Percentiles rank a stretch among this genome's conserved stretches.
Evolutionary conservation across 2,113 vertebrate species (phyloP).

Genomic region (Haplochromis vanheusdeni): DNA sequence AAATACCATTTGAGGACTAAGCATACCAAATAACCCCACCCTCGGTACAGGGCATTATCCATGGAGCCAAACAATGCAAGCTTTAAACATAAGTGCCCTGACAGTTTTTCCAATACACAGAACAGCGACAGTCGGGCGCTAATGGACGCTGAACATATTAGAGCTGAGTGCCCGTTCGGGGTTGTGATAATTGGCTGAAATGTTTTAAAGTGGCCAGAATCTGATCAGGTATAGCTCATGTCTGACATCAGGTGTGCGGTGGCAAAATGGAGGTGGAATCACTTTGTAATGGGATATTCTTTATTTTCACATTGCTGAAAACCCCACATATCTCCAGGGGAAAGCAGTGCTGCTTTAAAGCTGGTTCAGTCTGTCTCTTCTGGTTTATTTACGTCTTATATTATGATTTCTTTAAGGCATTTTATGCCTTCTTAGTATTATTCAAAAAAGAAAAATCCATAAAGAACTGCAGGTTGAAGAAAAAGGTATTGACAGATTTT

Average conservation of each 20-base stretch:
- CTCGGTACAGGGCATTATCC: not conserved
- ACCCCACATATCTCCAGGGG: accelerated
- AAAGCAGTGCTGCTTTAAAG: not conserved
- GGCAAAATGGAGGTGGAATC: not conserved
- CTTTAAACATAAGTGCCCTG: not conserved
- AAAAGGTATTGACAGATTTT: not conserved
- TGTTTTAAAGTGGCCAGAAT: not conserved
- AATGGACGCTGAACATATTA: not conserved
- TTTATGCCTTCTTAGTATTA: not conserved
- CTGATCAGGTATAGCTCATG: not conserved
- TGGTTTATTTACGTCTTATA: not conserved
- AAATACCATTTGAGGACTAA: not conserved
- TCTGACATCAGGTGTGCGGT: not conserved
- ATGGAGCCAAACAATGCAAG: not conserved
- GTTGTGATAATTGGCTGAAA: not conserved
- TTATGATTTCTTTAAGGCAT: not conserved
- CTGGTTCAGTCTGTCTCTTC: not conserved
- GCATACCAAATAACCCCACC: not conserved
- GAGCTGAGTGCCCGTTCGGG: not conserved
- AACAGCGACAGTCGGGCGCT: not conserved
- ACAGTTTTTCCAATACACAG: not conserved
- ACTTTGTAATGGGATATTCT: not conserved
- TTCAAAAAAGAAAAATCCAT: not conserved
- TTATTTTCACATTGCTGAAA: not conserved
- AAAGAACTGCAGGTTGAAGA: not conserved